Evolutionary conservation across 2,888 invertebrate genomes (phyloP).

Genomic region (Drepanosiphum platanoidis): DNA sequence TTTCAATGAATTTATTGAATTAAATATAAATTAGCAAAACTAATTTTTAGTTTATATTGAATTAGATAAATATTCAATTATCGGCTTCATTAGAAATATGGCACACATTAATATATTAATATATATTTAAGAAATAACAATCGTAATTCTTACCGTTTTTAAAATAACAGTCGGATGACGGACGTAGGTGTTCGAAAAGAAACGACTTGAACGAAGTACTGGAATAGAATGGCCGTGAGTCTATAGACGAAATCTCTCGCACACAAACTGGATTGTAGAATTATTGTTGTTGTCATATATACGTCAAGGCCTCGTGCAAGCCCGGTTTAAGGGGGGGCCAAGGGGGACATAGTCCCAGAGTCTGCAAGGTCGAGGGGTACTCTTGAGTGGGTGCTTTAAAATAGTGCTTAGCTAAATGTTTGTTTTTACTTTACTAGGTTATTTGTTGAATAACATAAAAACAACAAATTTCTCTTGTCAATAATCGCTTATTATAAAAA

Average conservation of each 20-base stretch:
- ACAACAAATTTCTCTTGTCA: too few species aligned
- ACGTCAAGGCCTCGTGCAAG: constrained; percentile 19
- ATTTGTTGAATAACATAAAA: too few species aligned
- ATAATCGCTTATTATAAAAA: too few species aligned
- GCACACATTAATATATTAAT: too few species aligned
- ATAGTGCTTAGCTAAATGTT: background rate
- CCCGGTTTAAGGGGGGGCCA: background rate
- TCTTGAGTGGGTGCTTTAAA: background rate
- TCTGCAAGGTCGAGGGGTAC: background rate
- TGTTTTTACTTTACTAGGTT: background rate
- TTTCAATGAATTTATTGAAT: too few species aligned
- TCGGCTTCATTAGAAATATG: too few species aligned
- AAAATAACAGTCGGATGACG: background rate
- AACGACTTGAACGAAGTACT: constrained; percentile 21
- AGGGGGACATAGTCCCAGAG: background rate
- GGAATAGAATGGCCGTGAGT: constrained; percentile 22
- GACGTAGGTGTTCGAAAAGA: background rate
- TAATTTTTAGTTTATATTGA: too few species aligned
- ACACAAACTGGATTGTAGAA: constrained; percentile 65
- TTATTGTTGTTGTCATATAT: background rate
- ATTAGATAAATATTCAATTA: too few species aligned
- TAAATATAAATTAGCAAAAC: too few species aligned
- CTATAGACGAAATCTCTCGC: background rate
- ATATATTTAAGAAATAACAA: too few species aligned
- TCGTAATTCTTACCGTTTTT: constrained; percentile 5